Conservation (phyloP, 1,140 invertebrate species). For the Thaumetopoea pityocampa region DNA sequence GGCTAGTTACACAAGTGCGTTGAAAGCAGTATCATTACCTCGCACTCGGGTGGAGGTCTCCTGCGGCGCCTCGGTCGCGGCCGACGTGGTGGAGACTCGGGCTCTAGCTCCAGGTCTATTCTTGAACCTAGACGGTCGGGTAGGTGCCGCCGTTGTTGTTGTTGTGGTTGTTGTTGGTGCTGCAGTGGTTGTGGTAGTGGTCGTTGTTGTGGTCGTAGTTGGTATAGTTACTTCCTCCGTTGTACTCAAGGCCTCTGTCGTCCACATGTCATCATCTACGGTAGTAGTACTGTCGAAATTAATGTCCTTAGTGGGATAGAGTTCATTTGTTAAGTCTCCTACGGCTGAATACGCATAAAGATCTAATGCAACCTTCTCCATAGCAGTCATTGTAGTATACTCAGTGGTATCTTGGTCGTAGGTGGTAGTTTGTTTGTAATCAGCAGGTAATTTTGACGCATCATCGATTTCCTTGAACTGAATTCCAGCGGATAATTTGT, state of each 20-base stretch:
- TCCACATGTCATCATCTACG: constrained; percentile 42
- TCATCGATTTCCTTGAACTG: constrained; percentile 57
- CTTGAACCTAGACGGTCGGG: constrained; percentile 63
- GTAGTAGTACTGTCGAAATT: constrained; percentile 63
- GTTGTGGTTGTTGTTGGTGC: constrained; percentile 46
- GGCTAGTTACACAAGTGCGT: constrained; percentile 4
- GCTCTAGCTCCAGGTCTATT: constrained; percentile 43
- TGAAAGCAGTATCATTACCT: constrained; percentile 38
- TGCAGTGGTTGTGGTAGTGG: constrained; percentile 71
- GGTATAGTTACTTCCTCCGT: constrained; percentile 79
- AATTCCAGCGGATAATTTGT: constrained; percentile 38
- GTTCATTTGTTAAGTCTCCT: constrained; percentile 82
- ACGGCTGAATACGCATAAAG: constrained; percentile 87
- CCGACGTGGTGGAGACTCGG: constrained; percentile 41
- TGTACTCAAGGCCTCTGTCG: constrained; percentile 64
- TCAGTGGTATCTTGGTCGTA: constrained; percentile 79
- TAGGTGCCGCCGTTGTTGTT: constrained; percentile 36
- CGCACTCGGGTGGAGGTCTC: constrained; percentile 55
- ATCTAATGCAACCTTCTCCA: constrained; percentile 89
- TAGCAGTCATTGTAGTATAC: constrained; percentile 79
- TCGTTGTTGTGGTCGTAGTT: constrained; percentile 76
- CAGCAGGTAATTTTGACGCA: constrained; percentile 52
- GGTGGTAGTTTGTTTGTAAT: constrained; percentile 62
- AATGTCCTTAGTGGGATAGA: constrained; percentile 67
- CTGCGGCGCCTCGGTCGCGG: constrained; percentile 55